Percentiles rank a stretch among this genome's conserved stretches.
phyloP scores from a whole-genome alignment of 2,797 vertebrate genomes.

The Okamejei kenojei region DNA sequence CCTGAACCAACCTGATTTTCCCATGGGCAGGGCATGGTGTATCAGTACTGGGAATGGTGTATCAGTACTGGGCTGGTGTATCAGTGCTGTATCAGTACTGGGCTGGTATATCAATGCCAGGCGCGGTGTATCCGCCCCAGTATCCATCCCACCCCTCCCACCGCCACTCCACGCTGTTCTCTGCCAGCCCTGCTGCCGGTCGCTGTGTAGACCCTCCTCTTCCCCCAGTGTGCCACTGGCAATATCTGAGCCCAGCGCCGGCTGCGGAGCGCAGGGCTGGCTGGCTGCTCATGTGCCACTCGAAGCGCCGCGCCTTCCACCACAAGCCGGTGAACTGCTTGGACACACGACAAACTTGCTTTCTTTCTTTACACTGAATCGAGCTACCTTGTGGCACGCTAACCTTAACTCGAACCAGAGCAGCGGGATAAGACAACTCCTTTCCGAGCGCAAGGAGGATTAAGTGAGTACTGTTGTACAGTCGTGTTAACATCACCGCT shows the following conservation, averaged over 20 bases:
- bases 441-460: background rate
- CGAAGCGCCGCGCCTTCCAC: background rate
- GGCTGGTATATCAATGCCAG: too few species aligned
- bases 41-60: too few species aligned
- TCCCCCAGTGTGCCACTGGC: background rate
- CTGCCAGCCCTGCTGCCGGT: background rate
- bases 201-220: background rate
- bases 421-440: background rate
- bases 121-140: too few species aligned
- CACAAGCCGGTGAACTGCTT: background rate
- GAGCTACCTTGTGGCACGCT: background rate
- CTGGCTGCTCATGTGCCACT: too few species aligned
- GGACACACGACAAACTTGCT: too few species aligned
- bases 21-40: too few species aligned
- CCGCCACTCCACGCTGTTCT: background rate
- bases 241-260: background rate
- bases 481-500: background rate
- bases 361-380: background rate
- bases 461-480: background rate
- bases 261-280: background rate
- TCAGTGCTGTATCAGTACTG: too few species aligned
- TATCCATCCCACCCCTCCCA: background rate
- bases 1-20: too few species aligned
- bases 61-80: too few species aligned
- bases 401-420: background rate